Base-by-base conservation (phyloP, 2,888 invertebrate species). In the Synergus japonicus region DNA sequence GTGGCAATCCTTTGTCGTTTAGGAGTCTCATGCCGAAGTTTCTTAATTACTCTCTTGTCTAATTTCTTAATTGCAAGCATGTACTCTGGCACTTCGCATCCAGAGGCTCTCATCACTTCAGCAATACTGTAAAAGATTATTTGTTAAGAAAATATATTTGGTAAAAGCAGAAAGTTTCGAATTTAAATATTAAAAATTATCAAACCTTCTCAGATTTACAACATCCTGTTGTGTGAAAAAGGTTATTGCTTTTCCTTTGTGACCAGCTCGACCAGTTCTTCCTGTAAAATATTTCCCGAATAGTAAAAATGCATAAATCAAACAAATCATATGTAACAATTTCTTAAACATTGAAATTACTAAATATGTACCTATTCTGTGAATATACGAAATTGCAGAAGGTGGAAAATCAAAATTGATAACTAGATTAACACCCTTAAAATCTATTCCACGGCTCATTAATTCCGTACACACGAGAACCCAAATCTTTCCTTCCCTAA, bases 401-500 rank as follows among this genome's bases (percentile, higher is more conserved):
- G 96, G 96, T 22, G 99, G 99, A 92, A 99, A 98, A 93, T 99
- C 99, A 91, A 98, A 99, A 93, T 99, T 99, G 84, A 99, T 94
- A 46, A 99, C 98, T 44, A 99, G 93, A 93, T 98, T 98, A 69
- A 99, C 98, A 0, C 98, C 98, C 88, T 97, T 97, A 92, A 99
- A 98, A 93, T 99, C 99, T 83, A 99, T 97, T 84, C 99, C 99
- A 85, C 99, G 95, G 0, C 98, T 97, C 97, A 99, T 96, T 84
- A 99, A 93, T 92, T 99, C 99, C 0, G 99, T 99, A 92, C 98
- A 99, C 86, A 99, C 97, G 78, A 99, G 93, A 78, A 99, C 96
- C 98, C 98, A 99, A 86, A 98, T 96, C 92, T 96, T 96, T 0
- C 99, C 98, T 90, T 96, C 95, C 66, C 98, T 96, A 93, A 99